phyloP scores from a whole-genome alignment of 2,888 invertebrate species.

The Hypercompe scribonia region DNA sequence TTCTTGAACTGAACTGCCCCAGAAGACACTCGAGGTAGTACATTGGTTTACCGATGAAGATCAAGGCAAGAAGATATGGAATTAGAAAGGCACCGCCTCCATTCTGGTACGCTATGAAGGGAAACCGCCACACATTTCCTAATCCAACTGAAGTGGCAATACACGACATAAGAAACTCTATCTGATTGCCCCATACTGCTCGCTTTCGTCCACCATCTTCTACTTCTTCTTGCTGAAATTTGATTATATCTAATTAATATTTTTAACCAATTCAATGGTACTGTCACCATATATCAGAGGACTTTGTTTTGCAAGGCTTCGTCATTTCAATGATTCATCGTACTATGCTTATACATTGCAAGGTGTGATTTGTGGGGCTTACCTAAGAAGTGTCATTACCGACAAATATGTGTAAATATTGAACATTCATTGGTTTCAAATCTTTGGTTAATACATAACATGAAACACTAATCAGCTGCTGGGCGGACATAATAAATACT shows the following conservation, averaged over 20 bases:
- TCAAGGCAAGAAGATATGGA: slow-evolving; percentile 90
- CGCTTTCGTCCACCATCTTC: slow-evolving; percentile 59
- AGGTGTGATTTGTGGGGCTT: not conserved
- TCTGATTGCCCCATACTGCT: slow-evolving; percentile 87
- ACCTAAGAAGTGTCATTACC: not conserved
- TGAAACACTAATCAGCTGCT: no score
- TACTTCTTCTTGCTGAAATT: slow-evolving; percentile 27
- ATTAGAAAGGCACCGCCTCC: slow-evolving; percentile 92
- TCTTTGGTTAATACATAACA: no score
- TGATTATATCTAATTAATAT: not conserved
- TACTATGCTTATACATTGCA: not conserved
- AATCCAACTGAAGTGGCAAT: slow-evolving; percentile 91
- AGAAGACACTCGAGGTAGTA: slow-evolving; percentile 94
- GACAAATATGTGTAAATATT: not conserved
- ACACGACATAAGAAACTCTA: slow-evolving; percentile 91
- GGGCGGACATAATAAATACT: no score
- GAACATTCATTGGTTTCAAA: no score
- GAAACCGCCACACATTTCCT: slow-evolving; percentile 90
- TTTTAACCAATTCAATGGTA: not conserved
- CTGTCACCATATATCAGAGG: not conserved
- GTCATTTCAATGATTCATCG: not conserved
- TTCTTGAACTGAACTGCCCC: slow-evolving; percentile 93
- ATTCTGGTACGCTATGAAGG: slow-evolving; percentile 88
- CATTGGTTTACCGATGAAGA: slow-evolving; percentile 91
- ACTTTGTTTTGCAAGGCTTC: not conserved